These are phyloP conservation scores for Hipparchia semele DNA, from an alignment of 2,888 invertebrate genomes.

Conservation along the genomic window DNA sequence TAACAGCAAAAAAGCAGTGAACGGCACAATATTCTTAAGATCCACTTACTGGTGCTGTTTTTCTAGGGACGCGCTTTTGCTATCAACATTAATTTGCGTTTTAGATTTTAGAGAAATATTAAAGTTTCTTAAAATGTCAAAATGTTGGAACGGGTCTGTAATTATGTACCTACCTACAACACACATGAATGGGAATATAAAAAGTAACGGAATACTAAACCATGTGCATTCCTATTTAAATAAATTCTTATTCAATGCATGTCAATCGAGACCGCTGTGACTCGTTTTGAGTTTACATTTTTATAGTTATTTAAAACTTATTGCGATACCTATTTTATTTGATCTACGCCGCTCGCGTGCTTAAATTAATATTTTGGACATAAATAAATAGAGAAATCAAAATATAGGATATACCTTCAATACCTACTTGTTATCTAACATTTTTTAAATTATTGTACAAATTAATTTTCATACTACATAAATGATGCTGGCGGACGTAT, in stretches of 20 bases:
- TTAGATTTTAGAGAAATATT: background rate
- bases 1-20: slow-evolving; percentile 75
- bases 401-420: too few species aligned
- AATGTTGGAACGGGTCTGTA: background rate
- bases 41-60: slow-evolving; percentile 26
- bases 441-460: too few species aligned
- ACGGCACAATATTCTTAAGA: slow-evolving; percentile 70
- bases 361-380: background rate
- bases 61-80: slow-evolving; percentile 13
- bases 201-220: slow-evolving; percentile 34
- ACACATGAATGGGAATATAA: slow-evolving; percentile 29
- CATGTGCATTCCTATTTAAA: slow-evolving; percentile 40
- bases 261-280: slow-evolving; percentile 40
- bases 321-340: slow-evolving; percentile 33
- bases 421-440: too few species aligned
- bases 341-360: slow-evolving; percentile 33
- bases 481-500: too few species aligned
- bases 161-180: background rate
- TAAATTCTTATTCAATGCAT: slow-evolving; percentile 40
- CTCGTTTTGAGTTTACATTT: slow-evolving; percentile 37
- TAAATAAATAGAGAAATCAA: too few species aligned
- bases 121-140: background rate
- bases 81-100: slow-evolving; percentile 13
- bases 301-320: slow-evolving; percentile 37
- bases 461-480: too few species aligned